phyloP scores from a whole-genome alignment of 2,888 invertebrate genomes.

The Baronia brevicornis region DNA sequence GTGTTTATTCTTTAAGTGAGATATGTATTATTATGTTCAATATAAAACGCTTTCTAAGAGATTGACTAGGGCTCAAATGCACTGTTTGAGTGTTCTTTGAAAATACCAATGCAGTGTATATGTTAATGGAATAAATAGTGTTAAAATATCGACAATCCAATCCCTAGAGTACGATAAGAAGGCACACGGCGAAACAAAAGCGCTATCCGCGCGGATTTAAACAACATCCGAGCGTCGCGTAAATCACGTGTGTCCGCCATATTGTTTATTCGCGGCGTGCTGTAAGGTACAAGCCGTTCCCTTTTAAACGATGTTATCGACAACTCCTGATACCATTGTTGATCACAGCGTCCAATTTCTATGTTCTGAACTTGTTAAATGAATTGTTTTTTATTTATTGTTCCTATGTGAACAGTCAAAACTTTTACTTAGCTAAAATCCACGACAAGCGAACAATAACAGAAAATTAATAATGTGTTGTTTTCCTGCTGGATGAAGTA shows the following conservation, averaged over 20 bases:
- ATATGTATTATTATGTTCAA: no score
- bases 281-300: conserved; percentile 29
- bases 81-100: no score
- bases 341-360: no score
- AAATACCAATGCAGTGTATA: no score
- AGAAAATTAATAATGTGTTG: no score
- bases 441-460: no score
- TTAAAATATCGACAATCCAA: conserved; percentile 14
- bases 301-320: conserved; percentile 46
- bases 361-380: conserved; percentile 6
- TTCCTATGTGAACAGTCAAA: no score
- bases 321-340: conserved; percentile 28
- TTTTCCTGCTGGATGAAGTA: no score
- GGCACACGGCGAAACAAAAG: conserved; percentile 61
- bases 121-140: conserved; percentile 7
- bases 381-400: conserved; percentile 8
- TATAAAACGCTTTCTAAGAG: no score
- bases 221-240: conserved; percentile 53
- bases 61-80: no score
- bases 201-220: conserved; percentile 63
- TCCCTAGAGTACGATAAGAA: conserved; percentile 47
- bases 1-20: no score
- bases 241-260: conserved; percentile 55
- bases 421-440: no score
- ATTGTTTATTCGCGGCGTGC: conserved; percentile 51